A percentile compares a stretch with the other conserved stretches of the same genome.
phyloP scores from a whole-genome alignment of 1,140 invertebrate genomes.

The Muscidifurax raptorellus region DNA sequence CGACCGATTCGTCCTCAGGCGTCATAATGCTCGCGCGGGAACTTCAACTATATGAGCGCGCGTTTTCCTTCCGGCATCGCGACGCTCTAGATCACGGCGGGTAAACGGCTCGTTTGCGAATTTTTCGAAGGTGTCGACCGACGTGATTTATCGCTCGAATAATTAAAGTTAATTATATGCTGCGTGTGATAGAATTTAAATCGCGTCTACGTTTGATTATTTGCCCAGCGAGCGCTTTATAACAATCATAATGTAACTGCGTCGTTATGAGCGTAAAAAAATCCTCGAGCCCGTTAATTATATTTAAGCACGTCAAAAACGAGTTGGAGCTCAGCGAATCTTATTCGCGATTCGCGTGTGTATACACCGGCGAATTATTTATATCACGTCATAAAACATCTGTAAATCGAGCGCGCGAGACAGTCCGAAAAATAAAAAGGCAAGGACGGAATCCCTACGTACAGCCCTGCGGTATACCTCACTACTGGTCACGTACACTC shows the following conservation, averaged over 20 bases:
- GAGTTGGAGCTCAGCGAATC: background rate
- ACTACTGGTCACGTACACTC: background rate
- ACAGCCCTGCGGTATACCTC: background rate
- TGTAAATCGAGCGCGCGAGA: background rate
- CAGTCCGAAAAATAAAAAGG: background rate
- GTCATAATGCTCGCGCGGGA: background rate
- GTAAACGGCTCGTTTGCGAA: no score
- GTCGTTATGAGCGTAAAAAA: no score
- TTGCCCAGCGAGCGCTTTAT: no score
- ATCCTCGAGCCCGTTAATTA: background rate
- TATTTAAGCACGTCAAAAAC: background rate
- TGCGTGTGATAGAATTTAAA: no score
- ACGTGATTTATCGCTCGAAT: no score
- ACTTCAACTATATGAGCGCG: background rate
- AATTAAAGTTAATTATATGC: no score
- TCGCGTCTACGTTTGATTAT: no score
- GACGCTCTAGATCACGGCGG: background rate
- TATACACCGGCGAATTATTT: background rate
- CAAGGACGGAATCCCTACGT: background rate
- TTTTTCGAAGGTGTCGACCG: no score
- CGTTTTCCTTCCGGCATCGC: slow-evolving; percentile 7
- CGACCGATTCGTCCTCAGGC: background rate
- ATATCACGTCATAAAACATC: slow-evolving; percentile 18
- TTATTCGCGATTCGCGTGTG: no score
- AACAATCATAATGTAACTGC: no score